Evolutionary conservation across 2,888 invertebrate species (phyloP).

Genomic region (Cantharis nigra): DNA sequence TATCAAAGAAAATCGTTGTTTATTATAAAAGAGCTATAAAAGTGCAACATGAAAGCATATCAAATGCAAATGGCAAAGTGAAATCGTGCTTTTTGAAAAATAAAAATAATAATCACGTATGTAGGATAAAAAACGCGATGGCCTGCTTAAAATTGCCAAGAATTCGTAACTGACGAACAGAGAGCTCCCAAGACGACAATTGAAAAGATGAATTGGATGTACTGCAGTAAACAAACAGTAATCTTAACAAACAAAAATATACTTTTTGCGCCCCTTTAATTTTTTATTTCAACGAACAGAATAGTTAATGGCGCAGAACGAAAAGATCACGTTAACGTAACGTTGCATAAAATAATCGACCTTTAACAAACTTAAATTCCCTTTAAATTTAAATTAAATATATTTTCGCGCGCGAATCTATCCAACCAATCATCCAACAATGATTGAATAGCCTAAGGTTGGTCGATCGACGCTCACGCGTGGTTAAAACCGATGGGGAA

Average conservation of each 20-base stretch:
- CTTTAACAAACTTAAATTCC: background rate
- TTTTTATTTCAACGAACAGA: background rate
- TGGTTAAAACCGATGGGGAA: too few relatives aligned
- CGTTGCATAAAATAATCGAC: background rate
- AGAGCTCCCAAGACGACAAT: background rate
- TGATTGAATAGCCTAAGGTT: background rate
- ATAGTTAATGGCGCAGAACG: background rate
- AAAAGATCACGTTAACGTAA: background rate
- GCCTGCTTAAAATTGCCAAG: slow-evolving; percentile 2
- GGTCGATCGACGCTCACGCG: background rate
- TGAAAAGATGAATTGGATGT: slow-evolving; percentile 3
- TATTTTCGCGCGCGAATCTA: background rate
- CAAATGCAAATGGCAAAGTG: background rate
- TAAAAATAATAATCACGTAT: slow-evolving; percentile 2
- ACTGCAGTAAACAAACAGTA: slow-evolving; percentile 1
- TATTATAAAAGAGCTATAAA: background rate
- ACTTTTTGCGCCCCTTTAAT: background rate
- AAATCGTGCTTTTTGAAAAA: background rate
- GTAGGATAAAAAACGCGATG: background rate
- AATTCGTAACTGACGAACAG: slow-evolving; percentile 1
- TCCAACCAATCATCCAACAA: background rate
- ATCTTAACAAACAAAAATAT: background rate
- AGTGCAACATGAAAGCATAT: background rate
- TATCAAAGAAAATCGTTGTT: background rate
- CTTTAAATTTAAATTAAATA: background rate